Evolutionary conservation across 2,797 vertebrate species (phyloP).

Genomic region (Hydrocynus forskahlii): DNA sequence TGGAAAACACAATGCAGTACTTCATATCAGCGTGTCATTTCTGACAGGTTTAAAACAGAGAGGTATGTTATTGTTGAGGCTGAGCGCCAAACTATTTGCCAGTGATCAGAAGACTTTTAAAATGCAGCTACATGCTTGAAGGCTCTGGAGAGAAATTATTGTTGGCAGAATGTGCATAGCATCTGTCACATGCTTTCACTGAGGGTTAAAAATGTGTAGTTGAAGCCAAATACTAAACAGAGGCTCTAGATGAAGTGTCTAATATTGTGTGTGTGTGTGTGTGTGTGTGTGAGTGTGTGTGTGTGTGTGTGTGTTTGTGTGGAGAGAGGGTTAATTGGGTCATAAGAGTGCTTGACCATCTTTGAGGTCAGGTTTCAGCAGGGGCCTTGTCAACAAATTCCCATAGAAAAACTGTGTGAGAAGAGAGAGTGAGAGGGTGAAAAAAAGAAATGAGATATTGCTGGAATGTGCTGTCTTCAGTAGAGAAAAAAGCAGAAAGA

Average conservation of each 20-base stretch:
- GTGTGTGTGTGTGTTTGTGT: slow-evolving; percentile 13
- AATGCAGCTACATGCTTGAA: slow-evolving; percentile 14
- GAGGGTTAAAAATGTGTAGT: slow-evolving; percentile 17
- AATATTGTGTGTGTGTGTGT: too few relatives aligned
- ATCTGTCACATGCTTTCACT: slow-evolving; percentile 28
- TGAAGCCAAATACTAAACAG: slow-evolving; percentile 27
- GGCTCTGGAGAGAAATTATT: slow-evolving; percentile 20
- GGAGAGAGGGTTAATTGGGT: slow-evolving; percentile 20
- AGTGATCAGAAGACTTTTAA: slow-evolving; percentile 26
- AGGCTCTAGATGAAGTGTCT: slow-evolving; percentile 1
- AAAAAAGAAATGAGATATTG: neutral
- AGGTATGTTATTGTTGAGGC: slow-evolving; percentile 31
- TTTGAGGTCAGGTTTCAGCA: slow-evolving; percentile 55
- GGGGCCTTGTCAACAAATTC: slow-evolving; percentile 65
- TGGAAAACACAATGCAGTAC: slow-evolving; percentile 4
- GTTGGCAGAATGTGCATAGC: slow-evolving; percentile 33
- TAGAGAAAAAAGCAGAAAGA: neutral
- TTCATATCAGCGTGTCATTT: slow-evolving; percentile 26
- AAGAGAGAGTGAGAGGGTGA: slow-evolving; percentile 42
- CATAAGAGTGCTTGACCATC: slow-evolving; percentile 41
- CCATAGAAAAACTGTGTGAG: slow-evolving; percentile 59
- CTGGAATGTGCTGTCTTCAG: slow-evolving; percentile 6
- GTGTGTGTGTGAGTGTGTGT: slow-evolving; percentile 5
- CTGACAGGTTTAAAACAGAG: slow-evolving; percentile 4
- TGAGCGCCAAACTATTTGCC: slow-evolving; percentile 37